These are phyloP conservation scores for Pyrrhosoma nymphula DNA, from an alignment of 2,888 invertebrate genomes.

Conservation along the genomic window DNA sequence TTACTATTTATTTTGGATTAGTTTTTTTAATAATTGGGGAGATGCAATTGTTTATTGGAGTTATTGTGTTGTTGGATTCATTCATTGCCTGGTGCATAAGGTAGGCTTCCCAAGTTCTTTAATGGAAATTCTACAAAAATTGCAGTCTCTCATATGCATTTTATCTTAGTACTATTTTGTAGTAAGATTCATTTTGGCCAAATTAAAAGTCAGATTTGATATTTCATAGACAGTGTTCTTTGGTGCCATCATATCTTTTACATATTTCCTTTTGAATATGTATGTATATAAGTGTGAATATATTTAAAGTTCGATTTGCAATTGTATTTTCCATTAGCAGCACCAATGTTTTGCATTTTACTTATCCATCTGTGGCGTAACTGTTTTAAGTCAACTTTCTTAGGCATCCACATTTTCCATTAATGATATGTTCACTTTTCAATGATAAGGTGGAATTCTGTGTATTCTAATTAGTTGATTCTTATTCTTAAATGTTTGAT, in stretches of 20 bases:
- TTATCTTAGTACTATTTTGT: neutral
- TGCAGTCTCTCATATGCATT: neutral
- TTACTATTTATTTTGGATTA: conserved; percentile 14
- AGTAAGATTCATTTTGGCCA: neutral
- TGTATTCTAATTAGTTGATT: neutral
- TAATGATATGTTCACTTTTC: neutral
- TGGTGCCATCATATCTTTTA: neutral
- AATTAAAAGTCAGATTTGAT: neutral
- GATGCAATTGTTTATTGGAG: neutral
- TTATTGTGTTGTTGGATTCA: neutral
- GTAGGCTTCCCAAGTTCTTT: neutral
- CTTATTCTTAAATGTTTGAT: neutral
- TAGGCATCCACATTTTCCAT: neutral
- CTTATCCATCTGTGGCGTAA: neutral
- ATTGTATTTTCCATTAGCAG: neutral
- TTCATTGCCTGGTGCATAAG: neutral
- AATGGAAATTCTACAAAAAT: neutral
- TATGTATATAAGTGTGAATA: conserved; percentile 12
- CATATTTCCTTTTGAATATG: neutral
- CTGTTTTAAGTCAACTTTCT: neutral
- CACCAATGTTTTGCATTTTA: neutral
- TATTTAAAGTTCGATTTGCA: neutral
- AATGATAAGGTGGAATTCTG: neutral
- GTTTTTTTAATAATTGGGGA: neutral
- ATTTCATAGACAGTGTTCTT: neutral